Conservation (phyloP, 2,113 vertebrate species). For the Tautogolabrus adspersus region DNA sequence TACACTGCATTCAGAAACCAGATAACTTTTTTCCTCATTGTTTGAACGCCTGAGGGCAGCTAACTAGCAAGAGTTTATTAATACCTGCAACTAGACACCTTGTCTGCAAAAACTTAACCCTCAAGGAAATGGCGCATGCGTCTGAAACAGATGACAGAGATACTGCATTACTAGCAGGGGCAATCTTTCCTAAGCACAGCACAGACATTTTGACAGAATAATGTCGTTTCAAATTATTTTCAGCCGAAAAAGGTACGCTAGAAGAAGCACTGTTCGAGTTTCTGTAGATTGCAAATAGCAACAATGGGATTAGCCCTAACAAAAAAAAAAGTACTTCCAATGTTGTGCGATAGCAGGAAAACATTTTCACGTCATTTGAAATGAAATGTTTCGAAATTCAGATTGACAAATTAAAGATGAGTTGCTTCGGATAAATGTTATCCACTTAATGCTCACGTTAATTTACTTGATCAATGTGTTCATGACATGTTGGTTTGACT, state of each 20-base stretch:
- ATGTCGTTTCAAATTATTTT: neutral
- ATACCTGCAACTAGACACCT: constrained; percentile 38
- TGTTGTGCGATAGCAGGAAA: neutral
- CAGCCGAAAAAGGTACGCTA: neutral
- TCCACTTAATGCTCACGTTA: neutral
- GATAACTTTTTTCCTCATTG: constrained; percentile 62
- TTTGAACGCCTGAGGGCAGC: constrained; percentile 51
- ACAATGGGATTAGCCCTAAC: too few species aligned
- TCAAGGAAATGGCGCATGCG: constrained; percentile 42
- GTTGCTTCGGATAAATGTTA: neutral
- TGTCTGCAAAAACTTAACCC: neutral
- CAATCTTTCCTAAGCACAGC: constrained; percentile 2
- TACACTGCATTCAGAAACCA: neutral
- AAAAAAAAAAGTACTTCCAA: neutral
- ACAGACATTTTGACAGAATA: too few species aligned
- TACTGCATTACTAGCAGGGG: neutral
- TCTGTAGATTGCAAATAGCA: neutral
- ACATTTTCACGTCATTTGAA: neutral
- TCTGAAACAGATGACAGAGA: constrained; percentile 4
- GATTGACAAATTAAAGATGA: neutral
- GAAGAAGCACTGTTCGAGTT: neutral
- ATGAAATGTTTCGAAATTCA: neutral
- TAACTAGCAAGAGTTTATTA: neutral
- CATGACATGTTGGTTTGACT: neutral
- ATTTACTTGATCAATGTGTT: rapidly evolving